Percentiles rank a stretch among this genome's conserved stretches.
Evolutionary conservation across 2,797 vertebrate species (phyloP).

Genomic region (Spheniscus humboldti): DNA sequence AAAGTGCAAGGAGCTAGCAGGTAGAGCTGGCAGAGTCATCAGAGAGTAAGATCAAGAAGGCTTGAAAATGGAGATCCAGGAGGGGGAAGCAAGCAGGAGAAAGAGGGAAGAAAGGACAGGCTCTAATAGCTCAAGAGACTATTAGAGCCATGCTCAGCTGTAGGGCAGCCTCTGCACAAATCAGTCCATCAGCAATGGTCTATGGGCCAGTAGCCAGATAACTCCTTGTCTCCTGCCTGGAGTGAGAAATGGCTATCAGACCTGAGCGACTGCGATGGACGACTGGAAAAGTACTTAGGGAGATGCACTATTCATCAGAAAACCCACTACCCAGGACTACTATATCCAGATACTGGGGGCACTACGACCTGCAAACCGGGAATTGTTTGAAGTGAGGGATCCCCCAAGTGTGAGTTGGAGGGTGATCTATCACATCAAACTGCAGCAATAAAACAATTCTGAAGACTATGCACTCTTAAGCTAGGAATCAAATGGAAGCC

Average conservation of each 20-base stretch:
- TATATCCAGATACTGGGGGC: not conserved
- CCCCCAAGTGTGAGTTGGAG: not conserved
- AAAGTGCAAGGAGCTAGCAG: not conserved
- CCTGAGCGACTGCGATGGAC: not conserved
- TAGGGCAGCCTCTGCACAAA: not conserved
- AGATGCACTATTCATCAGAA: not conserved
- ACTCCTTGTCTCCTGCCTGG: not conserved
- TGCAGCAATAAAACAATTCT: not conserved
- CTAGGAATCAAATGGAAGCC: not conserved
- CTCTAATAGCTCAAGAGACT: not conserved
- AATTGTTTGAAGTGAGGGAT: not conserved
- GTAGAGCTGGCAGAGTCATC: not conserved
- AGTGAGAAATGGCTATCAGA: not conserved
- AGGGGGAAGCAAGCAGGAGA: not conserved
- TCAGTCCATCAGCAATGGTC: fast-evolving
- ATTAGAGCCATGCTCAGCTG: not conserved
- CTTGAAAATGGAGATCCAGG: not conserved
- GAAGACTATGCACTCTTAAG: not conserved
- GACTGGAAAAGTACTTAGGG: not conserved
- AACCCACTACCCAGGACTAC: not conserved
- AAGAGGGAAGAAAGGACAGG: not conserved
- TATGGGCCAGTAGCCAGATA: not conserved
- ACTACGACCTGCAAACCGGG: not conserved
- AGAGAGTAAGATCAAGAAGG: not conserved
- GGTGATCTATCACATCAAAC: not conserved